phyloP scores from a whole-genome alignment of 2,797 vertebrate species.

The Crocidura indochinensis region DNA sequence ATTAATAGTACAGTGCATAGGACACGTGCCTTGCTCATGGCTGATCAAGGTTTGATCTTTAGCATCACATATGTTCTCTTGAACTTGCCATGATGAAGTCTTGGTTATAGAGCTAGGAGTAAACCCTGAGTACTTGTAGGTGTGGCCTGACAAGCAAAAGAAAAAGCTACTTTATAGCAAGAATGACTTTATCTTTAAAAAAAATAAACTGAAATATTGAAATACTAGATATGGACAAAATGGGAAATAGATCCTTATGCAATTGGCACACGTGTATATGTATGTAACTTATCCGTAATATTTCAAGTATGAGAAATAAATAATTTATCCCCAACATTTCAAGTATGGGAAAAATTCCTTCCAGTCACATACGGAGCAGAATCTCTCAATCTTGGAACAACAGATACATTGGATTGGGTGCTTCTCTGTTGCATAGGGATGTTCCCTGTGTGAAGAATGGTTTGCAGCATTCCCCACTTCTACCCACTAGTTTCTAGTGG shows the following conservation, averaged over 20 bases:
- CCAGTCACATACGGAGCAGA: neutral
- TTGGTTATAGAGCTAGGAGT: too few relatives aligned
- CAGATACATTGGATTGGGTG: neutral
- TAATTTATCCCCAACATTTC: neutral
- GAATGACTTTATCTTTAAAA: conserved; percentile 24
- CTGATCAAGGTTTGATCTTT: too few relatives aligned
- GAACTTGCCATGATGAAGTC: too few relatives aligned
- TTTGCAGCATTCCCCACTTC: neutral
- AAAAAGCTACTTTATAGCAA: neutral
- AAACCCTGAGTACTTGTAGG: too few relatives aligned
- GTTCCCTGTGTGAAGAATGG: neutral
- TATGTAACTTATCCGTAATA: too few relatives aligned
- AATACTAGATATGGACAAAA: conserved; percentile 17
- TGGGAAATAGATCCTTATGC: neutral
- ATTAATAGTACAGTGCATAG: too few relatives aligned
- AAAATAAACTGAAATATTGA: conserved; percentile 43
- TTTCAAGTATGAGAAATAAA: too few relatives aligned
- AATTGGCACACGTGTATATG: neutral
- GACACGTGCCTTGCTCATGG: too few relatives aligned
- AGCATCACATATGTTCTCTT: too few relatives aligned
- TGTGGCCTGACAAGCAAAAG: too few relatives aligned
- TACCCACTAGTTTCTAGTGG: neutral
- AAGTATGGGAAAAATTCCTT: too few relatives aligned
- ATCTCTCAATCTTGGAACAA: neutral
- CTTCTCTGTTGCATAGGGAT: neutral